These are phyloP conservation scores for Sakesphorus luctuosus DNA, from an alignment of 2,113 vertebrate species.

Conservation along the genomic window DNA sequence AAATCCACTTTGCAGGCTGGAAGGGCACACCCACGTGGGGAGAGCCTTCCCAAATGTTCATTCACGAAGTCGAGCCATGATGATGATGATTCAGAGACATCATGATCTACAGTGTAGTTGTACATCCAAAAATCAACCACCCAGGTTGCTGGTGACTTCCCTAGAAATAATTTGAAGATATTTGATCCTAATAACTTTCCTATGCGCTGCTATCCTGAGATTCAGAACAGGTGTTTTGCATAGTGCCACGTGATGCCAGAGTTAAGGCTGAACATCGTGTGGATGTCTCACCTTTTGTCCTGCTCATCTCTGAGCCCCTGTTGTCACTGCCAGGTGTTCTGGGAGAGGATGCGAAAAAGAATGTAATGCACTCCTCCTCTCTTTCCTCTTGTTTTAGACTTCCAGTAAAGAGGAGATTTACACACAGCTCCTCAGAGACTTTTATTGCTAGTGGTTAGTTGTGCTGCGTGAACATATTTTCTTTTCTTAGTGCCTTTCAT, in stretches of 20 bases:
- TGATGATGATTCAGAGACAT: not conserved
- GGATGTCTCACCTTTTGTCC: not conserved
- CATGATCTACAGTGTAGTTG: not conserved
- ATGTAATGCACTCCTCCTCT: not conserved
- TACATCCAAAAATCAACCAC: not conserved
- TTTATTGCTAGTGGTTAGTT: slow-evolving; percentile 11
- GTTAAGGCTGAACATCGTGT: not conserved
- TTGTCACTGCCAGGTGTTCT: not conserved
- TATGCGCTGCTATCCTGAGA: not conserved
- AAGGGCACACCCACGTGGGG: too few relatives aligned
- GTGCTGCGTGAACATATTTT: slow-evolving; percentile 6
- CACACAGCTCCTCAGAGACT: not conserved
- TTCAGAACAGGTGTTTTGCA: not conserved
- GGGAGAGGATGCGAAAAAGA: not conserved
- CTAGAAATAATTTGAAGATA: not conserved
- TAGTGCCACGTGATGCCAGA: not conserved
- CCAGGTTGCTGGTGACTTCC: not conserved
- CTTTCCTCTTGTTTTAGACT: not conserved
- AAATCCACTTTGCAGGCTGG: too few relatives aligned
- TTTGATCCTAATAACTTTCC: not conserved
- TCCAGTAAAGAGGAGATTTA: slow-evolving; percentile 47
- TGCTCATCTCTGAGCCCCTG: not conserved
- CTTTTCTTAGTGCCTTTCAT: slow-evolving; percentile 3
- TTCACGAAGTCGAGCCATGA: too few relatives aligned
- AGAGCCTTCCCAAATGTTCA: too few relatives aligned